Evolutionary conservation across 2,888 invertebrate genomes (phyloP), one percentile per base, ranked within the genome.

Genomic region (Neria commutata): DNA sequence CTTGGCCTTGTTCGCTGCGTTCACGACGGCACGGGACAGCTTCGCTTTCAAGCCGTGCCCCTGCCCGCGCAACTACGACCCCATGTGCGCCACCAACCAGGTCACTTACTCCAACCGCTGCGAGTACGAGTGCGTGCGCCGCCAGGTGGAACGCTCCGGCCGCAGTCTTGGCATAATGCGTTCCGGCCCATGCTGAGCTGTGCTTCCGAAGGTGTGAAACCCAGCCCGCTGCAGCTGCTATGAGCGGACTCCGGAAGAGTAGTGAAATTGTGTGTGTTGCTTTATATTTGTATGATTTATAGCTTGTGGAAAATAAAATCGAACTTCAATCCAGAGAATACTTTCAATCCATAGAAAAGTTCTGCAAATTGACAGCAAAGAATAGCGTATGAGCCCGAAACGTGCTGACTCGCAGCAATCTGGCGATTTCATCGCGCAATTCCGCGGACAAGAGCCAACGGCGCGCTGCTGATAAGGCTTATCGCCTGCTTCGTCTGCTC

Each of bases 71-170:
- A 72, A 70, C 49, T 76, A 64, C 37, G 68, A 74, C 2, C 79
- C 80, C 0, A 71, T 79, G 1, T 79, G 79, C 60, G 79, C 67
- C 53, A 65, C 65, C 54, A 68, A 79, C 61, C 10, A 56, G 29
- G 40, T 60, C 1, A 73, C 77, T 24, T 80, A 80, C 54, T 23
- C 69, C 3, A 79, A 79, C 63, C 71, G 67, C 16, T 79, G 79
- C 37, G 45, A 68, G 19, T 74, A 70, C 42, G 65, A 79, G 2
- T 79, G 79, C 57, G 61, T 57, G 1, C 63, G 60, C 6, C 68
- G 68, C 1, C 62, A 70, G 1, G 4, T 62, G 2, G 68, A 64
- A 26, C 69, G 74, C 5, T 19, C 55, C 2, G 79, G 79, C 52
- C 77, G 77, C 52, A 76, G 67, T 46, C 45, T 79, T 58, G 54